phyloP scores from a whole-genome alignment of 2,888 invertebrate species.

The Crioceris asparagi region DNA sequence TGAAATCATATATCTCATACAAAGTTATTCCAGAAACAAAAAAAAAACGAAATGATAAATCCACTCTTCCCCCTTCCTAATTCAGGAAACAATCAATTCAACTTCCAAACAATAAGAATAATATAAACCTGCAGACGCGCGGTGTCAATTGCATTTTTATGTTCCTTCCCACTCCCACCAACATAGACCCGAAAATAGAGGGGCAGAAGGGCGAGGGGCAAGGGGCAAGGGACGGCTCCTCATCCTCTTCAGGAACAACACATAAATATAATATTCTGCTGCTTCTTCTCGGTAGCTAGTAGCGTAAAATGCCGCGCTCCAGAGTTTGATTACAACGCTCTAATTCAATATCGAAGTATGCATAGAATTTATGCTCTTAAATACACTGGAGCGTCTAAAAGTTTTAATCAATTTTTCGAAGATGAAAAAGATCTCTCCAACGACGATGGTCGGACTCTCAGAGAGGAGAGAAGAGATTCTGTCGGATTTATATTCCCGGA shows the following conservation, averaged over 20 bases:
- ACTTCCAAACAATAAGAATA: slow-evolving; percentile 34
- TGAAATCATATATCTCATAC: slow-evolving; percentile 15
- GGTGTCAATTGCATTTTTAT: slow-evolving; percentile 40
- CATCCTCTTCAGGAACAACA: too few species aligned
- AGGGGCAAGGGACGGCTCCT: too few species aligned
- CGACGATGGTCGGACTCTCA: too few species aligned
- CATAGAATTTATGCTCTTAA: slow-evolving; percentile 41
- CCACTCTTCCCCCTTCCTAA: slow-evolving; percentile 30
- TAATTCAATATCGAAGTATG: slow-evolving; percentile 41
- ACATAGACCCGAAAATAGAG: slow-evolving; percentile 7
- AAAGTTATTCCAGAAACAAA: slow-evolving; percentile 28
- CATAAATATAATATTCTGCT: slow-evolving; percentile 34
- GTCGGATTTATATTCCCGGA: too few species aligned
- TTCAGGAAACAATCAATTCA: slow-evolving; percentile 32
- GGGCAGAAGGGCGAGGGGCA: too few species aligned
- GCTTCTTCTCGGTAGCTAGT: slow-evolving; percentile 13
- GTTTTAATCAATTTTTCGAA: slow-evolving; percentile 41
- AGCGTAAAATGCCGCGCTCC: slow-evolving; percentile 23
- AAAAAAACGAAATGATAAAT: slow-evolving; percentile 33
- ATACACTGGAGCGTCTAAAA: slow-evolving; percentile 37
- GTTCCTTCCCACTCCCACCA: slow-evolving; percentile 28
- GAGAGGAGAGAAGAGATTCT: too few species aligned
- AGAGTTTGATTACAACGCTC: slow-evolving; percentile 35
- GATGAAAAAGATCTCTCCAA: slow-evolving; percentile 36
- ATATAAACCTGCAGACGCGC: slow-evolving; percentile 37